Base-by-base conservation (phyloP, 2,888 invertebrate species). In the Spisula subtruncata region DNA sequence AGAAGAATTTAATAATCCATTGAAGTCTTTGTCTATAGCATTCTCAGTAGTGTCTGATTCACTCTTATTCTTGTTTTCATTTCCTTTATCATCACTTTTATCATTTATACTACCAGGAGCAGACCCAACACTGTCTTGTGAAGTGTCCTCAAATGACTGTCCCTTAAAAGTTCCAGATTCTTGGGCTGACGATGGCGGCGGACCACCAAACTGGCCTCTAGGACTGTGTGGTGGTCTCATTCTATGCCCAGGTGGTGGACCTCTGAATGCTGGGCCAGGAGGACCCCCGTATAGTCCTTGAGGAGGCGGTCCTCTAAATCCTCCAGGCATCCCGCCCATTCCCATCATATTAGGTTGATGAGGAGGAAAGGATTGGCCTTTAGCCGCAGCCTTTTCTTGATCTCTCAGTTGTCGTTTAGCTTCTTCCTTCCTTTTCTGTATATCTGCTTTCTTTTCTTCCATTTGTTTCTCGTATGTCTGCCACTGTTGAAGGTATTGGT, bases 401-500 rank as follows among this genome's bases (percentile, higher is more conserved):
- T 89, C 86, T 46, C 85, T 86, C 81, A 91, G 86, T 75, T 94
- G 89, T 87, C 93, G 89, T 35, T 93, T 86, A 29, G 93, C 83
- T 32, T 93, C 92, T 54, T 93, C 81, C 85, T 96, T 96, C 71
- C 96, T 93, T 56, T 87, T 90, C 16, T 91, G 83, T 14, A 96
- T 95, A 71, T 95, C 95, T 18, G 88, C 87, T 35, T 94, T 94
- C 86, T 96, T 95, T 12, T 93, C 92, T 41, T 96, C 96, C 96
- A 96, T 96, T 91, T 96, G 96, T 84, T 94, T 92, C 90, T 96
- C 96, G 91, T 96, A 98, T 60, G 98, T 97, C 95, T 98, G 98
- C 98, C 99, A 99, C 96, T 98, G 98, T 85, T 98, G 98, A 97
- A 99, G 98, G 97, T 99, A 99, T 95, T 97, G 98, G 10, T 94